phyloP scores from a whole-genome alignment of 1,140 invertebrate species.

The Araneus ventricosus region DNA sequence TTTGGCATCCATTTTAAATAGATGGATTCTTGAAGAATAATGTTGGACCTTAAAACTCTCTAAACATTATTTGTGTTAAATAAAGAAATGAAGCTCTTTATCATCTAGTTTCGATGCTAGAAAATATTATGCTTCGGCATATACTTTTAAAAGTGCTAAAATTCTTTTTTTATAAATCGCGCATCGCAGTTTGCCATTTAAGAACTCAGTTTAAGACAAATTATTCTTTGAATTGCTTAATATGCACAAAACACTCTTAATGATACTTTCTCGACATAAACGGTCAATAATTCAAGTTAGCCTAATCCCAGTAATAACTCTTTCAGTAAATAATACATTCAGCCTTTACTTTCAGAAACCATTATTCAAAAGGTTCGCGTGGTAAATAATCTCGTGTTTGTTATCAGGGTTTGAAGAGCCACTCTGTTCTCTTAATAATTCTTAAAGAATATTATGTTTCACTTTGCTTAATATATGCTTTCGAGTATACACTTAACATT shows the following conservation, averaged over 20 bases:
- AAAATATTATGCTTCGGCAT: too few relatives aligned
- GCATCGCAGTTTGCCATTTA: too few relatives aligned
- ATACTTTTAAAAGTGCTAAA: too few relatives aligned
- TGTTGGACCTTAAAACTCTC: too few relatives aligned
- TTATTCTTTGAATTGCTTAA: not conserved
- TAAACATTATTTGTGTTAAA: too few relatives aligned
- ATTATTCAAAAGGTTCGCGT: not conserved
- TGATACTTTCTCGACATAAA: not conserved
- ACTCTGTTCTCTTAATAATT: not conserved
- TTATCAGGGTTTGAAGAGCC: not conserved
- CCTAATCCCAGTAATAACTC: not conserved
- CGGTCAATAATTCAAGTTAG: not conserved
- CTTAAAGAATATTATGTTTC: not conserved
- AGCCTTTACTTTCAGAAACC: not conserved
- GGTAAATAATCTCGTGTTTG: constrained; percentile 5
- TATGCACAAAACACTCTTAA: not conserved
- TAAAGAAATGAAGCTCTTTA: too few relatives aligned
- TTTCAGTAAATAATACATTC: constrained; percentile 1
- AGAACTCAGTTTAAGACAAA: not conserved
- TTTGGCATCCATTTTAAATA: too few relatives aligned
- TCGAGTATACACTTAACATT: not conserved
- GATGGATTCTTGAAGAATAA: too few relatives aligned
- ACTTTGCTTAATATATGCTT: not conserved
- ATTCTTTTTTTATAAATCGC: too few relatives aligned
- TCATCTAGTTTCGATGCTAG: too few relatives aligned